Conservation (phyloP, 2,113 vertebrate species). For the Recurvirostra avosetta region DNA sequence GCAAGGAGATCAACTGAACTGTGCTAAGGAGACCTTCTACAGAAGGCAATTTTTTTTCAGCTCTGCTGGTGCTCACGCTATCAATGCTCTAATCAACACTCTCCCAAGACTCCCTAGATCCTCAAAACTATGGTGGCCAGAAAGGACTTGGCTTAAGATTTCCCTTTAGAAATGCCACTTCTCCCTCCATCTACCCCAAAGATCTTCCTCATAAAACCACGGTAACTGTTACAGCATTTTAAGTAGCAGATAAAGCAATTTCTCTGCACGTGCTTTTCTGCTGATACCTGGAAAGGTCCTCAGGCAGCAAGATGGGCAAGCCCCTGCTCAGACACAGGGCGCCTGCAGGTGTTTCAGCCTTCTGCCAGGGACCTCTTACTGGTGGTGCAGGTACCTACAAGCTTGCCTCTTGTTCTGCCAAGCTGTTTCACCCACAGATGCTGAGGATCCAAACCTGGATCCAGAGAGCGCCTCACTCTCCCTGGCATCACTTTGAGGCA, state of each 20-base stretch:
- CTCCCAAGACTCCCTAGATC: neutral
- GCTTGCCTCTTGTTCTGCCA: neutral
- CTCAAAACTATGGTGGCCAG: neutral
- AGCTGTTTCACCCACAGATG: neutral
- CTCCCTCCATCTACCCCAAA: neutral
- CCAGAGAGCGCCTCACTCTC: neutral
- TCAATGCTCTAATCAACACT: neutral
- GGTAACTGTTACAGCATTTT: fast-evolving
- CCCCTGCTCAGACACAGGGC: neutral
- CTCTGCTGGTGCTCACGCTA: neutral
- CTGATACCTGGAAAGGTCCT: neutral
- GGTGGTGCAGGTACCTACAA: neutral
- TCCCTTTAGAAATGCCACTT: neutral
- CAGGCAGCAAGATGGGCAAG: neutral
- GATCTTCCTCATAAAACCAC: neutral
- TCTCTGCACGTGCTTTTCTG: neutral
- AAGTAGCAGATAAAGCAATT: neutral
- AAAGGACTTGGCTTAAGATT: neutral
- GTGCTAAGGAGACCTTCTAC: neutral
- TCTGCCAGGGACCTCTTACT: neutral
- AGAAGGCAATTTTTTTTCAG: neutral
- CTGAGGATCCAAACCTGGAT: neutral
- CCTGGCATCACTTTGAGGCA: neutral
- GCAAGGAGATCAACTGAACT: neutral
- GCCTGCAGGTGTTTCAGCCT: neutral